Evolutionary conservation across 2,888 invertebrate genomes (phyloP), one percentile per base, ranked within the genome.

Genomic region (Lithophane leautieri): DNA sequence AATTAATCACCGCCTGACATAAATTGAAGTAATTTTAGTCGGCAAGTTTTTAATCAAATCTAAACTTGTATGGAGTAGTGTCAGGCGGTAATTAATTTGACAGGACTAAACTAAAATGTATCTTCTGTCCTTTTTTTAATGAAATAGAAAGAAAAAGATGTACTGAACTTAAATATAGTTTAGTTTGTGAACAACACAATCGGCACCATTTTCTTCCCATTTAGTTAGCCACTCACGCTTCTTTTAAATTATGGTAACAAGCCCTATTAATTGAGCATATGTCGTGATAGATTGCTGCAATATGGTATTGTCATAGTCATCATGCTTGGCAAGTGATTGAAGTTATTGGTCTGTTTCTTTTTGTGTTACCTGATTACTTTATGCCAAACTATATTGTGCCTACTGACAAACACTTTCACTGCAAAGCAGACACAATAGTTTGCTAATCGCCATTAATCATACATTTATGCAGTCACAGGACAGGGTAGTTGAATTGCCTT

Each of bases 261-360:
- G 47, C n/a, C 56, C 42, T 34, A 22, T 70, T 34, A 6, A 34
- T 34, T 44, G 50, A 52, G 16, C 63, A 50, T n/a, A 42, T 28
- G 25, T 25, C 12, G 25, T 52, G 42, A 34, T 58, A 66, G 14
- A 58, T 72, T 63, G 67, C 62, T 73, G 22, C 16, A 6, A 42
- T 62, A 58, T 25, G 56, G 73, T 67, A 73, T 52, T 62, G 67
- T 52, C 73, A 73, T 73, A 68, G 34, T 63, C 79, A 79, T 62
- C 67, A 79, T 79, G 73, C 79, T 52, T 73, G 74, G 73, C 73
- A 73, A 73, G 67, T 50, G 54, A 73, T 66, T 22, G 44, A 73
- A 67, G 34, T 50, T 34, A 67, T 73, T 22, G 28, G 62, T 25
- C 44, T 40, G 25, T 52, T 76, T 68, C 1, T 67, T 28, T 28